A percentile compares a stretch with the other conserved stretches of the same genome.
Evolutionary conservation across 2,113 vertebrate species (phyloP).

Genomic region (Laticauda colubrina): DNA sequence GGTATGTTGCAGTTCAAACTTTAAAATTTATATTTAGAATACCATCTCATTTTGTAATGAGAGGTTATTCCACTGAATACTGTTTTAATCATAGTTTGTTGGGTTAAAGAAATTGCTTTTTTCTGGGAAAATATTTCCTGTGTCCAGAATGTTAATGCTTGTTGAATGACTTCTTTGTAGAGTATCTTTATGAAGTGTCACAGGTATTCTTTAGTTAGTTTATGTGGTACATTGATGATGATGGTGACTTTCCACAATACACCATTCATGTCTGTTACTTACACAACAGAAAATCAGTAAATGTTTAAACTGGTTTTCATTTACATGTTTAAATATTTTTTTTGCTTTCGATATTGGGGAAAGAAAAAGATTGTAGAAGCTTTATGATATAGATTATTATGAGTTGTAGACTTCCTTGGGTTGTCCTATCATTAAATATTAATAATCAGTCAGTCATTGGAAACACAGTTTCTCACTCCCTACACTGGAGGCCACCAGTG

Average conservation of each 20-base stretch:
- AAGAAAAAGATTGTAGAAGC: neutral
- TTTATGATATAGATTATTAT: neutral
- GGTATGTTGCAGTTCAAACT: neutral
- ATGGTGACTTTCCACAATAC: neutral
- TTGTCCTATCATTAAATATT: neutral
- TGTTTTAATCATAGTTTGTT: neutral
- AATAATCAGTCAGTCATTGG: neutral
- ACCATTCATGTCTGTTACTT: neutral
- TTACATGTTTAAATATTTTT: neutral
- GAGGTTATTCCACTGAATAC: neutral
- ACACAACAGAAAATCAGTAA: neutral
- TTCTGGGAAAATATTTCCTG: neutral
- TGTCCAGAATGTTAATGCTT: neutral
- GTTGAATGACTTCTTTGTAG: neutral
- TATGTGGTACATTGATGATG: neutral
- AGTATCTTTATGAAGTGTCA: neutral
- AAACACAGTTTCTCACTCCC: neutral
- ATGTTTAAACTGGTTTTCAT: neutral
- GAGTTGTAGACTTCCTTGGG: neutral
- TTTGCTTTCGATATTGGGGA: neutral
- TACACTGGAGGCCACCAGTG: neutral
- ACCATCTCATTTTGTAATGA: neutral
- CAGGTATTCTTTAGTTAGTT: neutral
- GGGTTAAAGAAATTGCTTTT: neutral
- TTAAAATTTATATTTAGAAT: neutral